phyloP scores from a whole-genome alignment of 2,797 vertebrate genomes.

The Melopsittacus undulatus region DNA sequence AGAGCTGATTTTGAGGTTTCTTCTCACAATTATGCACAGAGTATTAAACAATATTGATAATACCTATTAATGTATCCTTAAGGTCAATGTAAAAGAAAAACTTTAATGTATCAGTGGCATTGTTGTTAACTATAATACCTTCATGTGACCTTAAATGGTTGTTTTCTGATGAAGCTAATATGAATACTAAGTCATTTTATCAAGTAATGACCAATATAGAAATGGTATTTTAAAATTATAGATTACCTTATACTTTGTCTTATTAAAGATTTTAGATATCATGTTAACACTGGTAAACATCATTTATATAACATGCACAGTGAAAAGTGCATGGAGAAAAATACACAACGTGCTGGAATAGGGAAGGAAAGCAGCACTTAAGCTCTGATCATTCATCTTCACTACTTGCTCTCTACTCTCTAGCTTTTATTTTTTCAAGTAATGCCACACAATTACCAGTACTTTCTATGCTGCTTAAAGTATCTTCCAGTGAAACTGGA shows the following conservation, averaged over 20 bases:
- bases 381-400: neutral
- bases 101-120: neutral
- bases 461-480: neutral
- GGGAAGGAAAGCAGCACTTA: neutral
- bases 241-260: neutral
- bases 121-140: neutral
- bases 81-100: neutral
- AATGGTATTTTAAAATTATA: neutral
- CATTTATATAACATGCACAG: neutral
- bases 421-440: neutral
- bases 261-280: neutral
- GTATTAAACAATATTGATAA: neutral
- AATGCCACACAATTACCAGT: neutral
- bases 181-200: neutral
- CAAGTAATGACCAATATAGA: neutral
- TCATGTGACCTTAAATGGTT: neutral
- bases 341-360: neutral
- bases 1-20: neutral
- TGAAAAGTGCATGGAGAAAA: neutral
- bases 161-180: neutral
- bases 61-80: neutral
- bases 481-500: neutral
- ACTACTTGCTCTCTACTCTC: neutral
- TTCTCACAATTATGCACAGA: neutral
- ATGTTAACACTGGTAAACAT: neutral